These are phyloP conservation scores for Halisarca cf. caerulea DNA, from an alignment of 37 sponge, comb jelly and placozoan species.

Conservation along the genomic window DNA sequence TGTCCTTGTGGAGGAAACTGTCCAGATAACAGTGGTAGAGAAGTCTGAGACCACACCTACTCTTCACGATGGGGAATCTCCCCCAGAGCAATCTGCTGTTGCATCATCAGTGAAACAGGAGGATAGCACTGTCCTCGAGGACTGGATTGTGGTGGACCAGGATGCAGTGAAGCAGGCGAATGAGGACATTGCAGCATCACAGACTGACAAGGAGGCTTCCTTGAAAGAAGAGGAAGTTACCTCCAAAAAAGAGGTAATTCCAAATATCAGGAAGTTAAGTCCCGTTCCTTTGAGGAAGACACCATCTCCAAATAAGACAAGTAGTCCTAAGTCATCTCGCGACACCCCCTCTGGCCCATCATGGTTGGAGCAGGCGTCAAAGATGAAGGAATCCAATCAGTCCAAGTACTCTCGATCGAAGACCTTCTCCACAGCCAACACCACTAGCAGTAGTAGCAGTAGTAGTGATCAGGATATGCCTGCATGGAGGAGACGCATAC, in stretches of 20 bases:
- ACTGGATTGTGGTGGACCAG: conserved; percentile 13
- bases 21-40: too few species aligned
- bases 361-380: conserved; percentile 17
- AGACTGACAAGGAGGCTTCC: neutral
- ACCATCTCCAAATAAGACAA: conserved; percentile 5
- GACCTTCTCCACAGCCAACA: neutral
- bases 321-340: neutral
- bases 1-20: neutral
- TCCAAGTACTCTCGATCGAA: neutral
- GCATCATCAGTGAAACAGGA: neutral
- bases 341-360: neutral
- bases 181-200: conserved; percentile 1
- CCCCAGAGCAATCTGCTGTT: neutral
- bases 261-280: neutral
- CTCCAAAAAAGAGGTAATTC: conserved; percentile 11
- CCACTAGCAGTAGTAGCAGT: neutral
- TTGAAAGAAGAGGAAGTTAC: neutral
- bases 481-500: conserved; percentile 59
- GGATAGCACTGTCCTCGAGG: neutral
- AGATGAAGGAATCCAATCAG: conserved; percentile 14
- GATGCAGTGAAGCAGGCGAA: conserved; percentile 13
- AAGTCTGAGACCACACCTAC: neutral
- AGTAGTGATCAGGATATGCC: conserved; percentile 40
- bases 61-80: neutral
- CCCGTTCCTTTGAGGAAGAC: neutral